Percentiles rank a stretch among this genome's conserved stretches.
phyloP scores from a whole-genome alignment of 2,113 vertebrate species.

The Halcyon senegalensis region DNA sequence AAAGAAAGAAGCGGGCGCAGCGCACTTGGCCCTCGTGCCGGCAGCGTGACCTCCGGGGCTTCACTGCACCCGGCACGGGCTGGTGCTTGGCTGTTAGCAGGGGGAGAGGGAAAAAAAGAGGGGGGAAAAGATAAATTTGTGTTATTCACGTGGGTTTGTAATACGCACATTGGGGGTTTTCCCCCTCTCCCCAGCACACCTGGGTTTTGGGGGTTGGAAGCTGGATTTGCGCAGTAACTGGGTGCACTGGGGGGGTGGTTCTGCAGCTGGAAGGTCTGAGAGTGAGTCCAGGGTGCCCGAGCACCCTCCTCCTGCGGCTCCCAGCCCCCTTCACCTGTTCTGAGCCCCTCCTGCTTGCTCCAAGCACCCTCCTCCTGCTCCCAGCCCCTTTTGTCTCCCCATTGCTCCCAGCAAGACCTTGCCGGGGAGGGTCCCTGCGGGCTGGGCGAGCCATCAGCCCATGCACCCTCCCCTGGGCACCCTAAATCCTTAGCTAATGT shows the following conservation, averaged over 20 bases:
- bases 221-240: neutral
- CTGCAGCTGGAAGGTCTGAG: neutral
- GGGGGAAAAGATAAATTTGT: neutral
- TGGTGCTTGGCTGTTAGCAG: neutral
- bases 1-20: neutral
- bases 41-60: neutral
- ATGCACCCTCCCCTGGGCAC: rapidly evolving
- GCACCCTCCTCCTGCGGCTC: neutral
- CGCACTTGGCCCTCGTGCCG: rapidly evolving
- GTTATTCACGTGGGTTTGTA: neutral
- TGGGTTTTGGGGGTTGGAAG: neutral
- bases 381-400: neutral
- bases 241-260: no score
- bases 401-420: neutral
- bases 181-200: rapidly evolving
- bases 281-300: rapidly evolving
- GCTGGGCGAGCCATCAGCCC: neutral
- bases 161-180: rapidly evolving
- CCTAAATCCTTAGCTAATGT: neutral
- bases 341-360: neutral
- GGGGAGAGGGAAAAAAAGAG: neutral
- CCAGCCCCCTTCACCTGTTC: neutral
- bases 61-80: neutral
- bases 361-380: neutral
- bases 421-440: rapidly evolving